Conservation (phyloP, 2,888 invertebrate genomes). For the Lithodes maja region DNA sequence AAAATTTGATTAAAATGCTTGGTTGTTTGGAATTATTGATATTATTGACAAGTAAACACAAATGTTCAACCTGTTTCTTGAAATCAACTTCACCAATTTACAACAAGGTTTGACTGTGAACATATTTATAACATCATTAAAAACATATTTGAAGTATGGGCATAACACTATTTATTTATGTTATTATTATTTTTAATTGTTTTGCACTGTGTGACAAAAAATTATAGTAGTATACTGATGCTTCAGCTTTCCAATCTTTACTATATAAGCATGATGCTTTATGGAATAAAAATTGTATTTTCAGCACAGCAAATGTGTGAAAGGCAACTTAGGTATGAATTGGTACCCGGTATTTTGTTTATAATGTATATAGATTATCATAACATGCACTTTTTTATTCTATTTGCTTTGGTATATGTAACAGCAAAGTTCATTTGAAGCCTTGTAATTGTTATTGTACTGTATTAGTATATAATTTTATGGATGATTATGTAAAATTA, state of each 20-base stretch:
- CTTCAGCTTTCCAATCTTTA: background rate
- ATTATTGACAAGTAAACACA: too few species aligned
- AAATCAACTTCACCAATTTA: too few species aligned
- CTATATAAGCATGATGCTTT: background rate
- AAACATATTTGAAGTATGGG: background rate
- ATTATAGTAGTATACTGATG: background rate
- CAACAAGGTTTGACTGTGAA: too few species aligned
- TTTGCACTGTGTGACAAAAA: background rate
- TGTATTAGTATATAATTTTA: slow-evolving; percentile 22
- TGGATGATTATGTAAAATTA: slow-evolving; percentile 36
- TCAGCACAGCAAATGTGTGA: background rate
- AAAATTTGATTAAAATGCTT: too few species aligned
- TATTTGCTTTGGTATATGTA: slow-evolving; percentile 9
- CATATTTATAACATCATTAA: too few species aligned
- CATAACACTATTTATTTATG: slow-evolving; percentile 8
- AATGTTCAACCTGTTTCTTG: too few species aligned
- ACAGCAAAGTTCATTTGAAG: background rate
- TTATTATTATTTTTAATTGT: background rate
- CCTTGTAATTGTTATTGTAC: slow-evolving; percentile 15
- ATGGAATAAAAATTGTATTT: background rate
- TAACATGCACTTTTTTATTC: background rate
- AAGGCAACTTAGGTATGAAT: background rate
- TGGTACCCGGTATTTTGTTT: background rate
- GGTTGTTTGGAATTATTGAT: too few species aligned
- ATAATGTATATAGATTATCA: slow-evolving; percentile 12